Evolutionary conservation across 2,113 vertebrate species (phyloP).

Genomic region (Strix uralensis): DNA sequence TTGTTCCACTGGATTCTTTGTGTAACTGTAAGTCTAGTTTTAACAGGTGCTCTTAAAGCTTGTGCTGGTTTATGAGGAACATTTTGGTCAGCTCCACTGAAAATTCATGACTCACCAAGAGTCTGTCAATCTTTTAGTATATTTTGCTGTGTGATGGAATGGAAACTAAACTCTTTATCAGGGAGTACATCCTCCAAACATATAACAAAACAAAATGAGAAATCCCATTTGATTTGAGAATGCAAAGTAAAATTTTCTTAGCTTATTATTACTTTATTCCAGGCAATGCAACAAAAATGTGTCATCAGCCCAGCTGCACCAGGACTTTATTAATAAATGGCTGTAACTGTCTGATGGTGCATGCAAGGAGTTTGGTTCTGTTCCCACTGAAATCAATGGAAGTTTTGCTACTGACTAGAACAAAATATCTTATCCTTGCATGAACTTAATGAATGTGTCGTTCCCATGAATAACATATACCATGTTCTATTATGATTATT

Average conservation of each 20-base stretch:
- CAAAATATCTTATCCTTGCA: neutral
- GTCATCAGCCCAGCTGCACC: neutral
- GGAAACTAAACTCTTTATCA: neutral
- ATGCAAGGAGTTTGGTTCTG: neutral
- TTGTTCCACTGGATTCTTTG: neutral
- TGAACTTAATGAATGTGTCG: neutral
- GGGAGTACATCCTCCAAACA: neutral
- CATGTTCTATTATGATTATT: neutral
- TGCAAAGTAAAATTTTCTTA: neutral
- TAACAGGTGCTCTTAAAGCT: neutral
- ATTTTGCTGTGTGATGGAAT: neutral
- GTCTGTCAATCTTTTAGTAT: neutral
- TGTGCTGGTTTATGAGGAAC: neutral
- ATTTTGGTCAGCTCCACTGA: neutral
- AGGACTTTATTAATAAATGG: neutral
- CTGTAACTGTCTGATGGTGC: neutral
- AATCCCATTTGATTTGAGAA: neutral
- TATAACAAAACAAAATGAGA: neutral
- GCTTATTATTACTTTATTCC: slow-evolving; percentile 22
- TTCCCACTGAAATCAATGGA: neutral
- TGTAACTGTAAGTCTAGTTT: neutral
- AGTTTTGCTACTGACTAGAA: neutral
- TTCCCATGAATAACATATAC: neutral
- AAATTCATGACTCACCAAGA: neutral
- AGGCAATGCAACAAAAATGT: slow-evolving; percentile 24